A percentile compares a stretch with the other conserved stretches of the same genome.
Conservation (phyloP, 2,888 invertebrate species). For the Dynastes maya region DNA sequence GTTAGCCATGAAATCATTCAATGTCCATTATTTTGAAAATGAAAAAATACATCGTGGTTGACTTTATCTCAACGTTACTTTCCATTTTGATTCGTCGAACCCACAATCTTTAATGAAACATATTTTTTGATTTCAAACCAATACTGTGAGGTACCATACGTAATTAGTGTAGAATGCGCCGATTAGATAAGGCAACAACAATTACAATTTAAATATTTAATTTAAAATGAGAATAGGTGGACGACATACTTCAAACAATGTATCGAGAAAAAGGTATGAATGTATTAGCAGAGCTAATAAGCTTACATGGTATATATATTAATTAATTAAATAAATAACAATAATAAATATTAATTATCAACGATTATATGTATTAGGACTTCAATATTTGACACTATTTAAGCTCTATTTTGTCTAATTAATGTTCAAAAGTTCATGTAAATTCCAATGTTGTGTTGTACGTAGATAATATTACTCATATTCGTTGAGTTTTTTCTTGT, state of each 20-base stretch:
- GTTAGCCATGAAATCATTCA: too few relatives aligned
- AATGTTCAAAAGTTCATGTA: too few relatives aligned
- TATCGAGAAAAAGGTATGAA: neutral
- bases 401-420: too few relatives aligned
- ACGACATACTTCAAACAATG: neutral
- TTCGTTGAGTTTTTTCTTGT: too few relatives aligned
- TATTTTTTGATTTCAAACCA: slow-evolving; percentile 14
- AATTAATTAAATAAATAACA: slow-evolving; percentile 4
- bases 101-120: slow-evolving; percentile 10
- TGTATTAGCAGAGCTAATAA: neutral
- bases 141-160: slow-evolving; percentile 8
- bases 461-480: too few relatives aligned
- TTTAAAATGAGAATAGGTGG: neutral
- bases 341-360: neutral
- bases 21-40: too few relatives aligned
- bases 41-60: neutral
- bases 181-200: slow-evolving; percentile 27
- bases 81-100: neutral
- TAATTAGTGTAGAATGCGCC: slow-evolving; percentile 19
- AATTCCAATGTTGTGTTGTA: too few relatives aligned
- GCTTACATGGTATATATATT: neutral
- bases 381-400: too few relatives aligned
- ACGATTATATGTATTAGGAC: neutral
- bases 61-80: neutral
- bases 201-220: slow-evolving; percentile 19